Evolutionary conservation across 2,113 vertebrate genomes (phyloP), one percentile per base, ranked within the genome.

Genomic region (Boulengeromyrus knoepffleri): DNA sequence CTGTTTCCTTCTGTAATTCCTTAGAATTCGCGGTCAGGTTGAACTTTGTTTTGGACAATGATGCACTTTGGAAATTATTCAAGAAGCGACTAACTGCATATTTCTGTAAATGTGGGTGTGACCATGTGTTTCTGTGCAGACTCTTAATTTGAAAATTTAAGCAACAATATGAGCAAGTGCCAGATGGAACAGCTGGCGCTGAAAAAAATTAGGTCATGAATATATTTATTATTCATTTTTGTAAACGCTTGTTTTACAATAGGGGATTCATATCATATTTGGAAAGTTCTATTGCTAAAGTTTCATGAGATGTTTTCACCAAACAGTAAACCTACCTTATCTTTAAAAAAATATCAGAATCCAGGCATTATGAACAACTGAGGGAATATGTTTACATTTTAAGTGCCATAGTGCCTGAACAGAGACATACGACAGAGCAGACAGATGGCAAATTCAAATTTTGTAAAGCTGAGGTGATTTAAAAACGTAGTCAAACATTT

Each of bases 171-270:
- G 84, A 86, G 45, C 12, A 47, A 50, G 10, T 21, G 84, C 84
- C 45, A 27, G 84, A 86, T 86, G 84, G 84, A 86, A 49, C 84
- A 47, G 84, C 84, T 86, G 84, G 84, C 4, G 3, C 46, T 4
- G 24, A 50, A 86, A 46, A 85, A 50, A 50, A 13, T 50, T 49
- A 12, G 84, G 45, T 86, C 84, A 86, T 15, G 24, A 50, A 86
- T 86, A 86, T 85, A 49, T 49, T 85, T 46, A 85, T 49, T 86
- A 86, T 86, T 80, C 47, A 86, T 86, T 47, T 86, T 50, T 50
- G 45, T 50, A 86, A 50, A 21, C 24, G 24, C 47, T 86, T 49
- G 49, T 49, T 86, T 86, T 86, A 86, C 45, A 86, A 27, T n/a
- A n/a, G 12, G n/a, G 84, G 45, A 86, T 50, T 50, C 74, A 80